A percentile compares a stretch with the other conserved stretches of the same genome.
These are phyloP conservation scores for Crotalus helleri DNA, from an alignment of 2,113 vertebrate species.

Conservation along the genomic window DNA sequence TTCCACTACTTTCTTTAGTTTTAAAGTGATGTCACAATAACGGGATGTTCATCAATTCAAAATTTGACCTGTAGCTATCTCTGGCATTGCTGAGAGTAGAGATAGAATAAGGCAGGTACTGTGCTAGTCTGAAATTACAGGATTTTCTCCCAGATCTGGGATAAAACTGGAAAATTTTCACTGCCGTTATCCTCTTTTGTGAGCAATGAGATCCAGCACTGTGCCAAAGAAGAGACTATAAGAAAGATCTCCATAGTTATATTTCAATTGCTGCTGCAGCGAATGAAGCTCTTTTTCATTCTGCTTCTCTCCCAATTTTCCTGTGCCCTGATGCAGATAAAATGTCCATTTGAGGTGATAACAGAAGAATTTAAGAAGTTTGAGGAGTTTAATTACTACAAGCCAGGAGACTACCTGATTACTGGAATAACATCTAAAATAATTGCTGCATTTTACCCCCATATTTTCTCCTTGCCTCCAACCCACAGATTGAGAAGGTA, in stretches of 20 bases:
- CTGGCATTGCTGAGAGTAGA: not conserved
- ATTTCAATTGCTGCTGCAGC: not conserved
- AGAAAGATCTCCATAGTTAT: not conserved
- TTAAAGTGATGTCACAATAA: not conserved
- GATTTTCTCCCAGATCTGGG: not conserved
- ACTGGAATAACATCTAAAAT: not conserved
- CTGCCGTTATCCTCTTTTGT: not conserved
- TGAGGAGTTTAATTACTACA: not conserved
- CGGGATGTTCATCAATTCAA: not conserved
- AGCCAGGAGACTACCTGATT: not conserved
- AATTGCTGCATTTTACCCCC: no score
- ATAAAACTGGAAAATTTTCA: not conserved
- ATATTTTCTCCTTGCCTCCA: no score
- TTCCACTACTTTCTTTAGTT: not conserved
- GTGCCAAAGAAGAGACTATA: not conserved
- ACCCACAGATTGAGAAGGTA: no score
- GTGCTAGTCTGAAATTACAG: not conserved
- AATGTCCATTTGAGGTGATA: not conserved
- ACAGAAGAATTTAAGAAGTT: not conserved
- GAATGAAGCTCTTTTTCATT: not conserved
- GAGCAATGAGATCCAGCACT: not conserved
- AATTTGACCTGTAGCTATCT: not conserved
- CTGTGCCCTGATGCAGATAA: not conserved
- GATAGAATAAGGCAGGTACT: not conserved
- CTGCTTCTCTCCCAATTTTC: not conserved